Base-by-base conservation (phyloP, 2,888 invertebrate genomes). In the Orchesellides sinensis region DNA sequence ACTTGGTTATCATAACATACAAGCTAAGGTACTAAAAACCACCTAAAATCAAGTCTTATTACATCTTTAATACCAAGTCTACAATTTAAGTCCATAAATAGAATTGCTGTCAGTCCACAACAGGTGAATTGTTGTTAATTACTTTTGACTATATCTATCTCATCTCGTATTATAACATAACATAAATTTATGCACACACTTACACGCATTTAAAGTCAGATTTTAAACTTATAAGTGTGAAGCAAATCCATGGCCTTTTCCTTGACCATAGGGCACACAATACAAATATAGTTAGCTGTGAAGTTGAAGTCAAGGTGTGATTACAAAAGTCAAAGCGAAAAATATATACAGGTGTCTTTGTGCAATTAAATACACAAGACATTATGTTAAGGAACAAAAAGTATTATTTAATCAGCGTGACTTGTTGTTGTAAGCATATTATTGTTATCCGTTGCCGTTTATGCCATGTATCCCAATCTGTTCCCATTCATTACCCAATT, bases 401-500 rank as follows among this genome's bases (percentile, higher is more conserved):
- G 40, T 14, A 40, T 10, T n/a, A 56, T 56, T 56, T 56, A 56
- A 23, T 56, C 23, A 56, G 56, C 23, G 56, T 56, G 56, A 56
- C 56, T 14, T 56, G 56, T 12, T 23, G n/a, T n/a, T n/a, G n/a
- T n/a, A n/a, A n/a, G n/a, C n/a, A n/a, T n/a, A n/a, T 27, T 56
- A 56, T 56, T 56, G 19, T n/a, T n/a, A n/a, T n/a, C n/a, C n/a
- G n/a, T 56, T 23, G 19, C 56, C 8, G 25, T 12, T 10, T 56
- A 25, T 14, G 56, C 56, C 56, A 52, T 52, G 56, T 49, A 49
- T 49, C 49, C 12, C 35, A 35, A 6, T 52, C 52, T 63, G 73
- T 63, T 73, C 73, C 61, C 61, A 73, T 73, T 73, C 63, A 73
- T 73, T 63, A 73, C 73, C 21, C 73, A 73, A 73, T 73, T 73